Percentiles rank a stretch among this genome's conserved stretches.
phyloP scores from a whole-genome alignment of 2,113 vertebrate genomes.

The Oncorhynchus keta region DNA sequence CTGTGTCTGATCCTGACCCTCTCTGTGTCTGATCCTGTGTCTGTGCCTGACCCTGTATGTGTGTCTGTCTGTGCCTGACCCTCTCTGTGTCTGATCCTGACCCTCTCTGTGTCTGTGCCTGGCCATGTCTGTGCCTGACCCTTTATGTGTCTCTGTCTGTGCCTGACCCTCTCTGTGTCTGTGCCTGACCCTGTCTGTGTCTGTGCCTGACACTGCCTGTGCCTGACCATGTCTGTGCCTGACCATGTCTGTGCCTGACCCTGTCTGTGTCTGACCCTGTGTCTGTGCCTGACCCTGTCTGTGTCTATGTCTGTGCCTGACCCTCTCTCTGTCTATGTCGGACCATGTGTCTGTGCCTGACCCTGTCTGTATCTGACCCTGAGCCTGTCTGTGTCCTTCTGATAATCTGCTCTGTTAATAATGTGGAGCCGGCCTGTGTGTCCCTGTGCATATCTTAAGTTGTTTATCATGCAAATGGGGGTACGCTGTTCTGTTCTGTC shows the following conservation, averaged over 20 bases:
- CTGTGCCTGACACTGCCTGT: too few species aligned
- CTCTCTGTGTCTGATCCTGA: too few species aligned
- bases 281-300: too few species aligned
- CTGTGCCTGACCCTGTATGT: not conserved
- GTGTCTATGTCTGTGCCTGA: not conserved
- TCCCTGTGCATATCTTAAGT: constrained; percentile 77
- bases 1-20: too few species aligned
- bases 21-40: too few species aligned
- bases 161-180: too few species aligned
- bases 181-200: too few species aligned
- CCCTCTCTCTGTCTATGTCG: too few species aligned
- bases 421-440: constrained; percentile 69
- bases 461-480: constrained; percentile 80
- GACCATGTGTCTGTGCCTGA: constrained; percentile 34
- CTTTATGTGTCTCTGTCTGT: too few species aligned
- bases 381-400: constrained; percentile 37
- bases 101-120: too few species aligned
- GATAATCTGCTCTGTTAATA: constrained; percentile 69
- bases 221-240: too few species aligned
- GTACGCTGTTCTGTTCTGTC: constrained; percentile 51
- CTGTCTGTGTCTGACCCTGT: constrained; percentile 44
- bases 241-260: not conserved
- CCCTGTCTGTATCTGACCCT: constrained; percentile 25
- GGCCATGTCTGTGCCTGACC: too few species aligned
- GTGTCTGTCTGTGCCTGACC: not conserved